Percentiles rank a stretch among this genome's conserved stretches.
Conservation (phyloP, 2,113 vertebrate genomes). For the Otis tarda region DNA sequence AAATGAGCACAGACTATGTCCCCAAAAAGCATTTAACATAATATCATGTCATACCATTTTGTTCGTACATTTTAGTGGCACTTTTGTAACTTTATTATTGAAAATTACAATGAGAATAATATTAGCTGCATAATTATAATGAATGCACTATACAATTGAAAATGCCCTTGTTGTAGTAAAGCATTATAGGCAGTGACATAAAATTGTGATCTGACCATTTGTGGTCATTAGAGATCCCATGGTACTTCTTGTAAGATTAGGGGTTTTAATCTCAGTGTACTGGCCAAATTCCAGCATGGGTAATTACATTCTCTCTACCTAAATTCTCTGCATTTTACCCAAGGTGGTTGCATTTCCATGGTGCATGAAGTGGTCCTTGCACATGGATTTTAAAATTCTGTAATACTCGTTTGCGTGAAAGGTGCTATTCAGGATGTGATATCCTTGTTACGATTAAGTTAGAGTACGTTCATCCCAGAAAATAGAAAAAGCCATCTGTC, state of each 20-base stretch:
- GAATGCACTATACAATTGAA: not conserved
- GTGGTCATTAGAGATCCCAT: constrained; percentile 61
- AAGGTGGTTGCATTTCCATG: constrained; percentile 42
- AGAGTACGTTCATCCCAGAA: constrained; percentile 15
- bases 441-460: constrained; percentile 25
- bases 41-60: not conserved
- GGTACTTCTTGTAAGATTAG: constrained; percentile 56
- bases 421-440: constrained; percentile 16
- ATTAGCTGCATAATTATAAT: constrained; percentile 21
- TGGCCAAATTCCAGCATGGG: constrained; percentile 58
- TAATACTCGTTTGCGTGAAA: not conserved
- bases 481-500: constrained; percentile 40
- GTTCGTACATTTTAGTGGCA: not conserved
- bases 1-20: constrained; percentile 38
- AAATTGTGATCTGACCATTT: constrained; percentile 58
- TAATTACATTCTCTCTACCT: constrained; percentile 56
- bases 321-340: constrained; percentile 52
- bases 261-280: constrained; percentile 52
- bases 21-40: constrained; percentile 4
- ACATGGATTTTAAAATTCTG: not conserved
- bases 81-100: constrained; percentile 23
- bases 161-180: constrained; percentile 30
- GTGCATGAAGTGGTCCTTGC: not conserved
- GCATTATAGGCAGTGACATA: constrained; percentile 33
- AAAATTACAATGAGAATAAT: constrained; percentile 22